phyloP scores from a whole-genome alignment of 1,140 invertebrate species.

The Steinernema feltiae region DNA sequence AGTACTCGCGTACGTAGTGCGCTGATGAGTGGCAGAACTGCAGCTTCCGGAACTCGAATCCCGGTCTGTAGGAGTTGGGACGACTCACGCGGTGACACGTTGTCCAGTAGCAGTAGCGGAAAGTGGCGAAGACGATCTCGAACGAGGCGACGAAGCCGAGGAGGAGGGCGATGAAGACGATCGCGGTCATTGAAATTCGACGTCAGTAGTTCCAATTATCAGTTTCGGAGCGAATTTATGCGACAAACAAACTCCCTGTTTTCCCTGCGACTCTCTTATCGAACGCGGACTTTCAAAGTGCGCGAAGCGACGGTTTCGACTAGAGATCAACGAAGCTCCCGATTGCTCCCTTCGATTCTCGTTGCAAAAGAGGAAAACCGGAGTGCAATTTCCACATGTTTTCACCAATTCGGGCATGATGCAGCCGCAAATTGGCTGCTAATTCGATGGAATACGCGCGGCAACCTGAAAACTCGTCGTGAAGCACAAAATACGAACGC shows the following conservation, averaged over 20 bases:
- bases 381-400: neutral
- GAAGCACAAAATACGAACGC: too few species aligned
- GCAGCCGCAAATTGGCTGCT: too few species aligned
- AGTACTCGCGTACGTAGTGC: neutral
- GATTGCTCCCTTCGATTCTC: too few species aligned
- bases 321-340: too few species aligned
- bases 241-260: neutral
- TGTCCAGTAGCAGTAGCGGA: slow-evolving; percentile 1
- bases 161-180: neutral
- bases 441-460: too few species aligned
- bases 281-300: neutral
- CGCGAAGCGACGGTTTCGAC: too few species aligned
- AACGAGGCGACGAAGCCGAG: neutral
- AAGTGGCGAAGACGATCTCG: neutral
- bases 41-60: slow-evolving; percentile 2
- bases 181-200: neutral
- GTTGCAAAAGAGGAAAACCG: neutral
- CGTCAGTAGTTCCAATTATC: too few species aligned
- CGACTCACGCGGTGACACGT: neutral
- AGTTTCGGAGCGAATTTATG: neutral
- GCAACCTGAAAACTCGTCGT: too few species aligned
- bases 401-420: too few species aligned
- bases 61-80: neutral
- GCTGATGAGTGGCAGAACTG: neutral
- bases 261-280: neutral